These are phyloP conservation scores for Arion vulgaris DNA, from an alignment of 1,140 invertebrate genomes.

Conservation along the genomic window DNA sequence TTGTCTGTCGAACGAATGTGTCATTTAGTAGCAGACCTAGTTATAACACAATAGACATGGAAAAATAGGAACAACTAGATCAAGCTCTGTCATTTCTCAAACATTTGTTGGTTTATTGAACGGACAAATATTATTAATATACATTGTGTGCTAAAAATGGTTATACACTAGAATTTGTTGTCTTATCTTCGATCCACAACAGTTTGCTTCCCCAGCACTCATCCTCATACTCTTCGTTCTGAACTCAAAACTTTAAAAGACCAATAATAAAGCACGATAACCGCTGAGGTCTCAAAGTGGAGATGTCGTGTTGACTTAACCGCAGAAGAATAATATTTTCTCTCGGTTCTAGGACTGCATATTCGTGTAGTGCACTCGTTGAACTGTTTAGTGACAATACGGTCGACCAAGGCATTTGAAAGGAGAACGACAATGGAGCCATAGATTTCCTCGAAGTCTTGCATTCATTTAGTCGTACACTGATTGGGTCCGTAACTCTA, in stretches of 20 bases:
- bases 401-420: neutral
- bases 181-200: neutral
- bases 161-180: neutral
- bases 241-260: neutral
- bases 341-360: constrained; percentile 14
- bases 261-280: constrained; percentile 3
- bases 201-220: neutral
- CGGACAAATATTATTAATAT: constrained; percentile 7
- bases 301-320: constrained; percentile 9
- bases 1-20: too few relatives aligned
- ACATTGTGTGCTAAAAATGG: neutral
- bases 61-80: neutral
- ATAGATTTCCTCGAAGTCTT: neutral
- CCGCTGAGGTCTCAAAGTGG: constrained; percentile 7
- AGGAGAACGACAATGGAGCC: neutral
- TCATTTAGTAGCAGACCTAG: too few relatives aligned
- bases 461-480: constrained; percentile 11
- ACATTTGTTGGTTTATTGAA: neutral
- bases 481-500: neutral
- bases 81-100: neutral
- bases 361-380: constrained; percentile 23
- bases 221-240: neutral
- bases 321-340: constrained; percentile 26
- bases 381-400: constrained; percentile 1
- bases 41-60: too few relatives aligned